Evolutionary conservation across 2,113 vertebrate genomes (phyloP), one percentile per base, ranked within the genome.

Genomic region (Hyperoodon ampullatus): DNA sequence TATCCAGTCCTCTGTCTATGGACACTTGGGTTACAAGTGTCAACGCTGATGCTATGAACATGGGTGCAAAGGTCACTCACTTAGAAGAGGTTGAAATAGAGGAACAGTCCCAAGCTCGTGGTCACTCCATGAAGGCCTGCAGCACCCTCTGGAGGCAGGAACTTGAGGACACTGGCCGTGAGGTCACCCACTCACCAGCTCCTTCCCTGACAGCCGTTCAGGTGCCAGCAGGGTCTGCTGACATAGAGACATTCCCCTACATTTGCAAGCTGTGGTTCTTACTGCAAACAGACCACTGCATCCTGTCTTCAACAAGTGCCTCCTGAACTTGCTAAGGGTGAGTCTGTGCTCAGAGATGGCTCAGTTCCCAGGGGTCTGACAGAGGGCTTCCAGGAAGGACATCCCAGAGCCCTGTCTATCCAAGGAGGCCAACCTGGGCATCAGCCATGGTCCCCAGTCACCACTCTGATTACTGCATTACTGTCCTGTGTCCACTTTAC

Each of bases 1-100:
- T 2, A 1, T 5, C 28, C 30, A 4, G 5, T 33, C 24, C 5
- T n/a, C 53, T 6, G 0, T 8, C 1, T 1, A 13, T 1, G 6
- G 50, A 44, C n/a, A 12, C n/a, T 1, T 3, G 12, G 35, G 8
- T 9, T 9, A 33, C 72, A 19, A 9, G 44, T 16, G 53, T 44
- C 55, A 13, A 14, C 1, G 10, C 14, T 7, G 11, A 6, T 33
- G 42, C 14, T 15, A 2, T 6, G 63, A 33, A 9, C 13, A 13
- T 0, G 42, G 28, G 26, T 10, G 42, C n/a, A 15, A 7, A 55
- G 15, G n/a, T 8, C 42, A 0, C 3, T 5, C 89, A 26, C 26
- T 68, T 23, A 19, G 53, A 74, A 74, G 65, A 50, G 58, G 5
- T 1, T 9, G 26, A n/a, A n/a, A 21, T 0, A 3, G 21, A 44